Evolutionary conservation across 2,888 invertebrate genomes (phyloP).

Genomic region (Cantharis lateralis): DNA sequence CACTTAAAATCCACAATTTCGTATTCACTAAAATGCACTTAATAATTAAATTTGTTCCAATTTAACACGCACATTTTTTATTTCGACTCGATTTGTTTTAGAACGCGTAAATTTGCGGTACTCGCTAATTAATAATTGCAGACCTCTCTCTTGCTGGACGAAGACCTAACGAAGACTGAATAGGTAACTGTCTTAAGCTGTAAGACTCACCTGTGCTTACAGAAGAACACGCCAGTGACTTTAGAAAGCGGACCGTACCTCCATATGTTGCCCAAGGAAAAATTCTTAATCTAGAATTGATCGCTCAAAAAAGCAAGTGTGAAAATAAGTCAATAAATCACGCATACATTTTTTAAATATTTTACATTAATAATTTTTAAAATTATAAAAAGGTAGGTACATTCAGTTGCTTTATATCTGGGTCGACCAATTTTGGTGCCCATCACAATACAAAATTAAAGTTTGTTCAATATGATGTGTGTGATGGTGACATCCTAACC

Average conservation of each 20-base stretch:
- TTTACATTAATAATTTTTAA: not conserved
- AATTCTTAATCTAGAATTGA: not conserved
- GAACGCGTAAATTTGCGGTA: not conserved
- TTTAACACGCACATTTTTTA: not conserved
- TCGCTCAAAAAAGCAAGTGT: not conserved
- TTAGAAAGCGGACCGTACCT: constrained; percentile 38
- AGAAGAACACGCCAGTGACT: constrained; percentile 34
- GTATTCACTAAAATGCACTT: not conserved
- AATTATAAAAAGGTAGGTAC: not conserved
- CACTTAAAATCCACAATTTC: not conserved
- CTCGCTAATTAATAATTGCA: not conserved
- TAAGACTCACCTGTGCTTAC: constrained; percentile 35
- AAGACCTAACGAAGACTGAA: constrained; percentile 35
- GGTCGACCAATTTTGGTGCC: not conserved
- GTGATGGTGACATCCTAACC: not conserved
- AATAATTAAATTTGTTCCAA: not conserved
- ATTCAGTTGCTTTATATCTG: not conserved
- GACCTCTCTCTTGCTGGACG: constrained; percentile 29
- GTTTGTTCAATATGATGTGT: not conserved
- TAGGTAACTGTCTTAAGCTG: constrained; percentile 37
- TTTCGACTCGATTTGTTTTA: not conserved
- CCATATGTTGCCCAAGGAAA: constrained; percentile 6
- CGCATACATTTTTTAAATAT: not conserved
- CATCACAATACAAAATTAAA: not conserved
- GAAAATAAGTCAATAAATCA: not conserved